A percentile compares a stretch with the other conserved stretches of the same genome.
phyloP scores from a whole-genome alignment of 2,797 vertebrate species.

The Toxotes lorentzi region DNA sequence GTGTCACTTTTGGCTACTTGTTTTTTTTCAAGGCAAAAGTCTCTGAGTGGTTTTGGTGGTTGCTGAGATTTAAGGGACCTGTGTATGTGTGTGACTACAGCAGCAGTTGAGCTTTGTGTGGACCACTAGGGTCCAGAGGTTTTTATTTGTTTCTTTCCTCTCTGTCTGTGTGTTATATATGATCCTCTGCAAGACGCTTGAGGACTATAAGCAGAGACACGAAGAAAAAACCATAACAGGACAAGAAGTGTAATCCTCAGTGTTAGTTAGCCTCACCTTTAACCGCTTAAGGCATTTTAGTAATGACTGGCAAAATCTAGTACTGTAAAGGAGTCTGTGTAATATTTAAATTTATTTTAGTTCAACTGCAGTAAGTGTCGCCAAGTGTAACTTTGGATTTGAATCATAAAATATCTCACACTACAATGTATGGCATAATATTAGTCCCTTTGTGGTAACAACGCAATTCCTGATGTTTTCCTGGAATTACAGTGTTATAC shows the following conservation, averaged over 20 bases:
- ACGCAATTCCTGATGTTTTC: background rate
- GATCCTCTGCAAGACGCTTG: constrained; percentile 26
- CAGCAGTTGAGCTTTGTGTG: constrained; percentile 63
- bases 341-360: background rate
- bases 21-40: constrained; percentile 71
- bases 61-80: constrained; percentile 70
- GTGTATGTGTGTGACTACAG: constrained; percentile 28
- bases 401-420: background rate
- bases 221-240: constrained; percentile 16
- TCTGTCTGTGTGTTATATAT: constrained; percentile 49
- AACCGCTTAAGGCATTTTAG: background rate
- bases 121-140: constrained; percentile 46
- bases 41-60: constrained; percentile 57
- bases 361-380: background rate
- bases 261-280: constrained; percentile 22
- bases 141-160: constrained; percentile 52
- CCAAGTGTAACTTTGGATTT: background rate
- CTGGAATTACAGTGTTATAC: background rate
- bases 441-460: background rate
- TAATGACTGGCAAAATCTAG: background rate
- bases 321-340: background rate
- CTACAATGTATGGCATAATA: background rate
- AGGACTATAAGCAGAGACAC: constrained; percentile 20
- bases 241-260: background rate
- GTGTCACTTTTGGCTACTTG: constrained; percentile 51